Conservation (phyloP, 2,888 invertebrate genomes). For the Entomobrya proxima region DNA sequence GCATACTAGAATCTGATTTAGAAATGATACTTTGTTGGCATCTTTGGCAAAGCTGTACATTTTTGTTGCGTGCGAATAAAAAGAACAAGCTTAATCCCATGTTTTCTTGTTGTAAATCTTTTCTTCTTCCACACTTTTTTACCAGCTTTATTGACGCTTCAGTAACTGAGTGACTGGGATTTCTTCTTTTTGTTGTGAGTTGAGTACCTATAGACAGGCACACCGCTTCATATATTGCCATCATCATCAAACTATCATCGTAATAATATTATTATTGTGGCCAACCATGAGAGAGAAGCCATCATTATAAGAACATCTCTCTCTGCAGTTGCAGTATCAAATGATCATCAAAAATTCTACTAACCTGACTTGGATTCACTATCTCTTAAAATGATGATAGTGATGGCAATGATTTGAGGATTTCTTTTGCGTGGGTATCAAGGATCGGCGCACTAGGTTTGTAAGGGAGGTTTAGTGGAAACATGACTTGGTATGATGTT, state of each 20-base stretch:
- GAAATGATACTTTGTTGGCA: background rate
- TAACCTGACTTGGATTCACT: conserved; percentile 14
- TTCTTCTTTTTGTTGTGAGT: background rate
- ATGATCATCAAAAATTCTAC: background rate
- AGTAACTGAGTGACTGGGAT: conserved; percentile 14
- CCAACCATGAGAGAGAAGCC: background rate
- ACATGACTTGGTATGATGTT: background rate
- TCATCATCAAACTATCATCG: conserved; percentile 2
- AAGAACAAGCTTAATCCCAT: conserved; percentile 37
- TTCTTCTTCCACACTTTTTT: conserved; percentile 22
- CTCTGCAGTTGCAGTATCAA: background rate
- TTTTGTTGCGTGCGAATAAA: background rate
- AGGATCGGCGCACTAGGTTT: background rate
- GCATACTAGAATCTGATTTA: background rate
- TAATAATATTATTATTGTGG: conserved; percentile 6
- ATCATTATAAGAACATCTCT: conserved; percentile 21
- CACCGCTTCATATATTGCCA: background rate
- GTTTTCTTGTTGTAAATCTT: conserved; percentile 23
- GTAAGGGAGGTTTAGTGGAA: background rate
- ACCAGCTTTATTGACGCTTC: conserved; percentile 9
- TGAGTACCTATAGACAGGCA: background rate
- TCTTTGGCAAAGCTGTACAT: background rate
- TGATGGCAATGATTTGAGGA: conserved; percentile 19
- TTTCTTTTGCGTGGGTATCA: background rate
- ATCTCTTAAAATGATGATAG: background rate